phyloP scores from a whole-genome alignment of 2,888 invertebrate species.

The Carcina quercana region DNA sequence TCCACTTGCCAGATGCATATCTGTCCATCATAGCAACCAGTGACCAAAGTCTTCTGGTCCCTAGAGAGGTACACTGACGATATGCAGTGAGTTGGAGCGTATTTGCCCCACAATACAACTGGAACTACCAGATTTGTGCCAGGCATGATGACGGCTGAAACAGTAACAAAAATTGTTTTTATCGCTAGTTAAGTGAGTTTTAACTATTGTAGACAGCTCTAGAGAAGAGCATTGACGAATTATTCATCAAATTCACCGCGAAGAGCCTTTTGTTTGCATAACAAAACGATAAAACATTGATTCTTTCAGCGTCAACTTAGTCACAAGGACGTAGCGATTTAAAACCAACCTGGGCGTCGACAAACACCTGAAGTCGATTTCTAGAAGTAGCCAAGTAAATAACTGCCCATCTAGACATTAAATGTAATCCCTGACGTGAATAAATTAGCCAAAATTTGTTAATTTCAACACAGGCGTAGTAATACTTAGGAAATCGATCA shows the following conservation, averaged over 20 bases:
- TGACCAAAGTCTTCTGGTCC: slow-evolving; percentile 94
- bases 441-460: no score
- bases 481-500: no score
- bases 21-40: slow-evolving; percentile 98
- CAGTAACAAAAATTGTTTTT: neutral
- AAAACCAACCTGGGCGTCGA: slow-evolving; percentile 26
- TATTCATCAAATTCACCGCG: slow-evolving; percentile 24
- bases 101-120: slow-evolving; percentile 97
- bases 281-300: slow-evolving; percentile 40
- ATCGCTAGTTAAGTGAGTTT: neutral
- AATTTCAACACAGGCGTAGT: no score
- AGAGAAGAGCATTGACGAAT: neutral
- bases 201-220: neutral
- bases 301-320: slow-evolving; percentile 3
- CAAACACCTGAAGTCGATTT: slow-evolving; percentile 14
- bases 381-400: slow-evolving; percentile 9
- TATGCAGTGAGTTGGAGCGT: slow-evolving; percentile 97
- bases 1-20: slow-evolving; percentile 93
- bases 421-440: no score
- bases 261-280: slow-evolving; percentile 50
- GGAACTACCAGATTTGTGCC: slow-evolving; percentile 96
- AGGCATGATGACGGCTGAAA: slow-evolving; percentile 67
- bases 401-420: slow-evolving; percentile 23
- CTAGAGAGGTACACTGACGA: slow-evolving; percentile 93
- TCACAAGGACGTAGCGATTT: slow-evolving; percentile 37